A percentile compares a stretch with the other conserved stretches of the same genome.
Conservation (phyloP, 2,113 vertebrate genomes). For the Martes martes region DNA sequence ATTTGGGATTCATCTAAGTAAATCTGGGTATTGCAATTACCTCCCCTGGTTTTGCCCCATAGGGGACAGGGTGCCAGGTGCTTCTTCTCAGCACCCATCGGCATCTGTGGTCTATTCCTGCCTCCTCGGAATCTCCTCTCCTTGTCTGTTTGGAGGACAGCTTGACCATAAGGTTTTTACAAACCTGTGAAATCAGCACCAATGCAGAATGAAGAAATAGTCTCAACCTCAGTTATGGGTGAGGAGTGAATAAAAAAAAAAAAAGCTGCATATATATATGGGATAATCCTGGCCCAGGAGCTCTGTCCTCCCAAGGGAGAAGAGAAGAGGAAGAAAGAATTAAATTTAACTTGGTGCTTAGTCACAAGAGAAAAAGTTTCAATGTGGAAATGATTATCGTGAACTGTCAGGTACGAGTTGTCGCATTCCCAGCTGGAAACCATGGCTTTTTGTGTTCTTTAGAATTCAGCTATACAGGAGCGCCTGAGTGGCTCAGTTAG, state of each 20-base stretch:
- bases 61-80: background rate
- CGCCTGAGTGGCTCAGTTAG: too few relatives aligned
- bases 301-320: background rate
- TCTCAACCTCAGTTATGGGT: background rate
- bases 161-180: background rate
- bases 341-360: background rate
- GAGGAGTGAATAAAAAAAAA: background rate
- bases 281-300: background rate
- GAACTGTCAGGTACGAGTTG: background rate
- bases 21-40: background rate
- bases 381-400: background rate
- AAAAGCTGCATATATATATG: background rate
- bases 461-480: background rate
- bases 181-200: background rate
- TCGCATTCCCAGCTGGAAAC: background rate
- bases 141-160: background rate
- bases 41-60: background rate
- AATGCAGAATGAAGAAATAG: background rate
- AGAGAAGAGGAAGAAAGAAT: background rate
- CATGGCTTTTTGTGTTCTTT: background rate
- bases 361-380: background rate
- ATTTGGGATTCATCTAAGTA: background rate
- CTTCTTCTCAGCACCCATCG: background rate
- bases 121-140: background rate
- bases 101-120: background rate